These are phyloP conservation scores for Hipposideros armiger DNA, from an alignment of 2,113 vertebrate genomes.

Conservation along the genomic window DNA sequence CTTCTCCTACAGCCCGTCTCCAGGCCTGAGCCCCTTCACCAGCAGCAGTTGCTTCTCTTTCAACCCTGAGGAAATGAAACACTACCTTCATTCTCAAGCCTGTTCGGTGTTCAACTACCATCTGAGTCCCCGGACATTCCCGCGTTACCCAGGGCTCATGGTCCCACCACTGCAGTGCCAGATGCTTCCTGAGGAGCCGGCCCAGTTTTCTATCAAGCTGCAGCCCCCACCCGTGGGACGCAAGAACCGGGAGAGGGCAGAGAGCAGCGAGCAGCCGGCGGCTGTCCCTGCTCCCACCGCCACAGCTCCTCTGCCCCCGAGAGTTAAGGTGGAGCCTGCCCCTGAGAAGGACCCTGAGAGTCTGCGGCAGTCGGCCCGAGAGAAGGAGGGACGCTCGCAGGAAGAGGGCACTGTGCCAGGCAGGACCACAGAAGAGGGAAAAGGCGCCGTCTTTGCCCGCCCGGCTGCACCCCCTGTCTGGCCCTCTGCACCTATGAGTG, in stretches of 20 bases:
- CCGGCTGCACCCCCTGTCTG: slow-evolving; percentile 72
- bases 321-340: slow-evolving; percentile 85
- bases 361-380: rapidly evolving
- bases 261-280: slow-evolving; percentile 59
- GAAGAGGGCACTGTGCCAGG: slow-evolving; percentile 39
- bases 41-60: slow-evolving; percentile 90
- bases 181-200: slow-evolving; percentile 84
- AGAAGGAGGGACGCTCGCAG: not conserved
- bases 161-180: slow-evolving; percentile 85
- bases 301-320: not conserved
- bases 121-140: slow-evolving; percentile 90
- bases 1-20: slow-evolving; percentile 89
- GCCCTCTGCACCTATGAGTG: not conserved
- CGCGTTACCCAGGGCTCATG: slow-evolving; percentile 87
- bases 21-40: slow-evolving; percentile 89
- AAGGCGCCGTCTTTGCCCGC: slow-evolving; percentile 74
- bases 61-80: slow-evolving; percentile 92
- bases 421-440: slow-evolving; percentile 64
- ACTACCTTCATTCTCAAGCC: slow-evolving; percentile 90
- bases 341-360: slow-evolving; percentile 77
- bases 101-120: slow-evolving; percentile 91
- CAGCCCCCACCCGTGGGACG: slow-evolving; percentile 87
- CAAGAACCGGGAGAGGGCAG: slow-evolving; percentile 84
- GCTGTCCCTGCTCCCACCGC: not conserved
- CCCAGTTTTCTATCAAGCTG: slow-evolving; percentile 88